Conservation (phyloP, 2,888 invertebrate species). For the Drosophila paranaensis region DNA sequence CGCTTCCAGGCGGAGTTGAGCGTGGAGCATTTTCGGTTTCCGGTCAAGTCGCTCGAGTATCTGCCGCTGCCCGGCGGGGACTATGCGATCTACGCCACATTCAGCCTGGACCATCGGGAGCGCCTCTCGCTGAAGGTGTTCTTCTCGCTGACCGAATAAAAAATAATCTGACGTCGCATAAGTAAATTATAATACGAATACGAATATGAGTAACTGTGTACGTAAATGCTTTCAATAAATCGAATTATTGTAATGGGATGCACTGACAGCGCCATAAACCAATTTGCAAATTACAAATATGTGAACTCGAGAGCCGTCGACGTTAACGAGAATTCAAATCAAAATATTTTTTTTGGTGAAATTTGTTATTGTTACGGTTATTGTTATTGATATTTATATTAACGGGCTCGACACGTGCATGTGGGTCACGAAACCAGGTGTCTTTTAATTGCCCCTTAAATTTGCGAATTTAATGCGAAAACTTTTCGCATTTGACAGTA, state of each 20-base stretch:
- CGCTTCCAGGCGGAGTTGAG: slow-evolving; percentile 46
- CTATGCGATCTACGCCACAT: slow-evolving; percentile 66
- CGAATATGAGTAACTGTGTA: slow-evolving; percentile 13
- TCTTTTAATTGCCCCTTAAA: neutral
- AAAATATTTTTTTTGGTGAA: slow-evolving; percentile 9
- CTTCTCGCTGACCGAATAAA: slow-evolving; percentile 61
- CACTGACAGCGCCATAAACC: slow-evolving; percentile 65
- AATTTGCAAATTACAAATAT: slow-evolving; percentile 52
- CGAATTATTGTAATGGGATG: slow-evolving; percentile 39
- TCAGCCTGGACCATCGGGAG: slow-evolving; percentile 44
- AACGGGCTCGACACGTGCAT: slow-evolving; percentile 17
- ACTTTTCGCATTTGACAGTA: neutral
- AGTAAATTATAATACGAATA: slow-evolving; percentile 23
- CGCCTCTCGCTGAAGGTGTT: slow-evolving; percentile 55
- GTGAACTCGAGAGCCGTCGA: slow-evolving; percentile 12
- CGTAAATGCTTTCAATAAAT: slow-evolving; percentile 37
- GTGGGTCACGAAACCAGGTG: slow-evolving; percentile 46
- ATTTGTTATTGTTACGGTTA: neutral
- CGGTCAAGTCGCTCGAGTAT: slow-evolving; percentile 50
- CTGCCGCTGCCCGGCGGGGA: slow-evolving; percentile 69
- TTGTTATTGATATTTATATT: slow-evolving; percentile 17
- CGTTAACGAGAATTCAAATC: slow-evolving; percentile 18
- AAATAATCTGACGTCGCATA: slow-evolving; percentile 19
- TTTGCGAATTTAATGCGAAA: neutral
- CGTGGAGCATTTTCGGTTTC: slow-evolving; percentile 65